A percentile compares a stretch with the other conserved stretches of the same genome.
phyloP scores from a whole-genome alignment of 53 echinoderm and acorn worm species.

The Holothuria leucospilota region DNA sequence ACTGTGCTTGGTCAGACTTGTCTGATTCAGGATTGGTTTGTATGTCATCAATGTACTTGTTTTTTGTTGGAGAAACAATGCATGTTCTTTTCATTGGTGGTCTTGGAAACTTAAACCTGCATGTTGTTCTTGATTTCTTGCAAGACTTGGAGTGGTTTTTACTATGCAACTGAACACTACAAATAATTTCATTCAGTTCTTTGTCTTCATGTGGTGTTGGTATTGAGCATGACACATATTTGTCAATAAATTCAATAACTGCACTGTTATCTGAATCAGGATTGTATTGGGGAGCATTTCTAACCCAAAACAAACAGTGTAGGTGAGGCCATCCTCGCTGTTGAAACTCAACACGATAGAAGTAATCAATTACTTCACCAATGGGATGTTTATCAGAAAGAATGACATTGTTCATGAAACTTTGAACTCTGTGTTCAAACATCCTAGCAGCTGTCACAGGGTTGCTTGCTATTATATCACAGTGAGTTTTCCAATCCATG shows the following conservation, averaged over 20 bases:
- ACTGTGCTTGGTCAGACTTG: neutral
- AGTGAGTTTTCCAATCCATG: slow-evolving; percentile 63
- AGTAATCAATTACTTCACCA: slow-evolving; percentile 10
- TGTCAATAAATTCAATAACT: neutral
- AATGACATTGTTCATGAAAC: neutral
- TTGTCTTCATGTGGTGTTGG: neutral
- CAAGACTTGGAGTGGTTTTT: slow-evolving; percentile 36
- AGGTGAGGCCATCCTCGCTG: slow-evolving; percentile 24
- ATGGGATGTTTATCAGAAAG: neutral
- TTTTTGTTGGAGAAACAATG: slow-evolving; percentile 30
- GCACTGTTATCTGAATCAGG: neutral
- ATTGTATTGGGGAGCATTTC: slow-evolving; percentile 14
- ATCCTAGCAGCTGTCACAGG: slow-evolving; percentile 19
- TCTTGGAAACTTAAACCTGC: slow-evolving; percentile 50
- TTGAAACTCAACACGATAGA: slow-evolving; percentile 35
- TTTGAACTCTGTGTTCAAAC: slow-evolving; percentile 39
- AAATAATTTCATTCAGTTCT: neutral
- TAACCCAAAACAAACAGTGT: slow-evolving; percentile 10
- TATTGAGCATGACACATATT: too few species aligned
- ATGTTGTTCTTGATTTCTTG: slow-evolving; percentile 35
- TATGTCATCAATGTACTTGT: neutral
- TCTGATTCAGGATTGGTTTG: too few species aligned
- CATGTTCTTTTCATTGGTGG: slow-evolving; percentile 40
- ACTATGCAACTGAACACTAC: slow-evolving; percentile 25
- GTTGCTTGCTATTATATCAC: slow-evolving; percentile 53